Conservation (phyloP, 2,888 invertebrate genomes). For the Phragmatobia fuliginosa region DNA sequence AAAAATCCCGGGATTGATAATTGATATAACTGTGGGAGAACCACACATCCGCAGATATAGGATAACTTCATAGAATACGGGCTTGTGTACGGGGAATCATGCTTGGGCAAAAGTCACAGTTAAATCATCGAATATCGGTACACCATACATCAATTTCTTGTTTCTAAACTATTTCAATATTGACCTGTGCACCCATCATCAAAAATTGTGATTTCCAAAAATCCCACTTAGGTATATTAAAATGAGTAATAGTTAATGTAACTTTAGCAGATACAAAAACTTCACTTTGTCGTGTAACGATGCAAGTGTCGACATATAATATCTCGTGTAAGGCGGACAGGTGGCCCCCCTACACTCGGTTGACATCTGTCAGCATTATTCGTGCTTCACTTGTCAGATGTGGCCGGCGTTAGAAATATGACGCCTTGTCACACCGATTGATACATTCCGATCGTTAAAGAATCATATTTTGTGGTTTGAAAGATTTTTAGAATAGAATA, state of each 20-base stretch:
- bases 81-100: too few relatives aligned
- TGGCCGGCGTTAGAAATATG: background rate
- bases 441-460: background rate
- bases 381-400: conserved; percentile 7
- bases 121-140: too few relatives aligned
- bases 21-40: too few relatives aligned
- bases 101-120: too few relatives aligned
- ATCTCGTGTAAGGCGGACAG: background rate
- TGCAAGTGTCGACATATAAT: background rate
- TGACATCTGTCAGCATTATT: conserved; percentile 16
- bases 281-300: background rate
- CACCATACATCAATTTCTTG: too few relatives aligned
- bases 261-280: background rate
- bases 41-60: too few relatives aligned
- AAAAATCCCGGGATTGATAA: background rate
- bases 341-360: background rate
- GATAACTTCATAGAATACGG: too few relatives aligned
- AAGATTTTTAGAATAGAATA: background rate
- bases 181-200: too few relatives aligned
- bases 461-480: background rate
- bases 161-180: too few relatives aligned
- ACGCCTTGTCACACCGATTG: background rate
- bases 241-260: background rate
- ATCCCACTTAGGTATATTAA: too few relatives aligned
- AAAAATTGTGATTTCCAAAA: too few relatives aligned